These are phyloP conservation scores for Mythimna vitellina DNA, from an alignment of 2,888 invertebrate species.

Conservation along the genomic window DNA sequence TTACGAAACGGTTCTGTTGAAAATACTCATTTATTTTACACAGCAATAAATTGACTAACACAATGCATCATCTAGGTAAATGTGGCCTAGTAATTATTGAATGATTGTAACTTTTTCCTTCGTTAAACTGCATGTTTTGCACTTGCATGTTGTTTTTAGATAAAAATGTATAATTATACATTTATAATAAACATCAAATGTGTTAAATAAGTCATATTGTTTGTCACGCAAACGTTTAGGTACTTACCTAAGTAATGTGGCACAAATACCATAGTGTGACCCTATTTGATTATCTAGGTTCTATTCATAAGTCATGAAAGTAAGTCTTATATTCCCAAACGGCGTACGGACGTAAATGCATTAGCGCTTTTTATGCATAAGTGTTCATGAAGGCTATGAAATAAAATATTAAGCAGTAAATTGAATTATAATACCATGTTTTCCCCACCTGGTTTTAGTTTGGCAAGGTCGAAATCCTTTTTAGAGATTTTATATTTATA, in stretches of 20 bases:
- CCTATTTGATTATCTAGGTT: slow-evolving; percentile 48
- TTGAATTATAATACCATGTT: neutral
- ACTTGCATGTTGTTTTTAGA: slow-evolving; percentile 32
- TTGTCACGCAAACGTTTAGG: slow-evolving; percentile 71
- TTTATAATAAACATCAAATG: slow-evolving; percentile 19
- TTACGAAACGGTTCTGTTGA: neutral
- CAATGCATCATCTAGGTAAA: slow-evolving; percentile 7
- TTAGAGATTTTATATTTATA: too few species aligned
- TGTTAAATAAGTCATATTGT: slow-evolving; percentile 72
- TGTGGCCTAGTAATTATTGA: slow-evolving; percentile 12
- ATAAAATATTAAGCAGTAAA: too few species aligned
- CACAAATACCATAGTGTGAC: slow-evolving; percentile 79
- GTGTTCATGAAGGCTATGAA: neutral
- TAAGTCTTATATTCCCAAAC: neutral
- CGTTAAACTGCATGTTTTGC: slow-evolving; percentile 22
- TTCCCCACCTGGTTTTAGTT: neutral
- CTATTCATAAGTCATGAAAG: slow-evolving; percentile 9
- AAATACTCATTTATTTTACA: too few species aligned
- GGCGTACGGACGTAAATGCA: neutral
- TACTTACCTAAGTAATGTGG: slow-evolving; percentile 70
- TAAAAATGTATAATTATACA: slow-evolving; percentile 2
- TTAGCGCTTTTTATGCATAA: neutral
- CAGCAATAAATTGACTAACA: slow-evolving; percentile 5
- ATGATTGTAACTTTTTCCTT: slow-evolving; percentile 20
- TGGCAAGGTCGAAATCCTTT: neutral